Evolutionary conservation across 2,888 invertebrate genomes (phyloP).

Genomic region (Herminia tarsipennalis): DNA sequence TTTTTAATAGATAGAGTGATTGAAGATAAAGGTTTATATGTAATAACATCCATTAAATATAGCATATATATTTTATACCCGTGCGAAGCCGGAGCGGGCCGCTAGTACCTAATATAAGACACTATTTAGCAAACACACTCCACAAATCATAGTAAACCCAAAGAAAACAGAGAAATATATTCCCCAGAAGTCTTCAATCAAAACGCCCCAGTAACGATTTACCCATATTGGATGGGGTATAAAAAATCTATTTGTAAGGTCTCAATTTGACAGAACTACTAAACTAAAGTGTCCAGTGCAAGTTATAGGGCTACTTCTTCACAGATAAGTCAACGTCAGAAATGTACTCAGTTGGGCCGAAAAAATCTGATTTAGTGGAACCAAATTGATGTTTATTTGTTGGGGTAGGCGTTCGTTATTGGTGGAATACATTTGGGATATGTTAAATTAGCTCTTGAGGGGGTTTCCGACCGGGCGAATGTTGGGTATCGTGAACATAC

Average conservation of each 20-base stretch:
- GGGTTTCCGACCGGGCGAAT: no score
- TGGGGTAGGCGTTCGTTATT: no score
- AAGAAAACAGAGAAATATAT: conserved; percentile 1
- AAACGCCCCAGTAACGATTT: conserved; percentile 12
- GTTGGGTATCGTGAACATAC: no score
- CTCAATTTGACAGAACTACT: conserved; percentile 39
- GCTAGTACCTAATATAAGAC: no score
- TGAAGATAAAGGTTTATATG: no score
- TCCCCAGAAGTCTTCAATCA: conserved; percentile 21
- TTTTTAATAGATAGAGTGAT: no score
- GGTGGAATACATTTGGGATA: no score
- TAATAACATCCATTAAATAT: no score
- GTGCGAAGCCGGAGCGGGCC: no score
- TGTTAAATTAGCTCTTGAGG: no score
- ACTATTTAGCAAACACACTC: not conserved
- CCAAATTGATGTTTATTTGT: no score
- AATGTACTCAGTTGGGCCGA: conserved; percentile 14
- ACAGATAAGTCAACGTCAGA: conserved; percentile 54
- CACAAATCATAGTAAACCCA: conserved; percentile 11
- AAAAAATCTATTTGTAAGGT: conserved; percentile 47
- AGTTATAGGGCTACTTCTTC: conserved; percentile 55
- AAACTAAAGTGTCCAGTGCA: conserved; percentile 51
- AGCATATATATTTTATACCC: no score
- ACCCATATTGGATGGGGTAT: conserved; percentile 35
- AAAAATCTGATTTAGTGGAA: conserved; percentile 23